Base-by-base conservation (phyloP, 2,888 invertebrate species). In the Formica aserva region DNA sequence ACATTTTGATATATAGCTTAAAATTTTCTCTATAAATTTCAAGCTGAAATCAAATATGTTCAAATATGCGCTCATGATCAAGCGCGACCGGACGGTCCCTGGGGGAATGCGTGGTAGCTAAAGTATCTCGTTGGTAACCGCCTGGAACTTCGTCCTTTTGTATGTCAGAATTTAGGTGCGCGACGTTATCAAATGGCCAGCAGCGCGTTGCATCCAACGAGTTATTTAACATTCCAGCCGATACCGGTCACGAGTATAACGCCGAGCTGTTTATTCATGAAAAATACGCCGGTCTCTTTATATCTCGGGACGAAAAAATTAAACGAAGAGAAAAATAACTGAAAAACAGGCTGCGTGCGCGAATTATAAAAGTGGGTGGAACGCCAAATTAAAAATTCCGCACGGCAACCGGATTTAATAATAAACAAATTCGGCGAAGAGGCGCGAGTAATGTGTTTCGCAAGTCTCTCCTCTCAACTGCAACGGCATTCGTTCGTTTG, bases 161-260 rank as follows among this genome's bases (percentile, higher is more conserved):
- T 52, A 52, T 26, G 55, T 45, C 66, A 80, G 71, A 83, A 83
- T 83, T 83, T 80, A 65, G 63, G 71, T 66, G 71, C 71, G 45
- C 71, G 78, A 62, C 60, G 69, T 80, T 80, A 80, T 80, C 78
- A 71, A 80, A 80, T 80, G 71, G 78, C 69, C 60, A 62, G 45
- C 78, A 48, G 69, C 78, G 65, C 11, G 41, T 41, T n/a, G 69
- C 69, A 18, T 62, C 55, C 35, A 26, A 45, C 60, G 22, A 48
- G 78, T 85, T 84, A 80, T 77, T 83, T 77, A 76, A 76, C 81
- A 85, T 88, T 84, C 76, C 72, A 32, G 69, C 60, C 60, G 60
- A 78, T 66, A 66, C 75, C 13, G 63, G 26, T 8, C 38, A n/a
- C 38, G 65, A 26, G 13, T 62, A 11, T 18, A 38, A 57, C 66